Evolutionary conservation across 2,113 vertebrate species (phyloP).

Genomic region (Petrocephalus zakoni): DNA sequence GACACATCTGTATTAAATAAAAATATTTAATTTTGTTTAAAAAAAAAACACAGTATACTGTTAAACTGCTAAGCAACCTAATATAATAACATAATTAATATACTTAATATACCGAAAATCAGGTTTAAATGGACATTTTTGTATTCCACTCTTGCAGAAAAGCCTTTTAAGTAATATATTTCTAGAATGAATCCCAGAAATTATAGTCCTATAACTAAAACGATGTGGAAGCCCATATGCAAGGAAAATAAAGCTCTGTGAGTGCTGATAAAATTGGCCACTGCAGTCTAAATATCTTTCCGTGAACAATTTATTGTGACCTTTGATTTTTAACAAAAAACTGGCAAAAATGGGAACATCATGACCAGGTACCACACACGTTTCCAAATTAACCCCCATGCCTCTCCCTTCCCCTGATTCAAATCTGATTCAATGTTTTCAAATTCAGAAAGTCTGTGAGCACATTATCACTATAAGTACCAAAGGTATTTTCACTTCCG

Average conservation of each 20-base stretch:
- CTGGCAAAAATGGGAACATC: neutral
- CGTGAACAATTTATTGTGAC: neutral
- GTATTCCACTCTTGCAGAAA: neutral
- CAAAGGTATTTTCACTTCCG: neutral
- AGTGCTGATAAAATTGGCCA: neutral
- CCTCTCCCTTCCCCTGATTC: neutral
- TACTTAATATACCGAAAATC: neutral
- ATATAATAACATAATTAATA: neutral
- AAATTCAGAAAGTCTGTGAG: neutral
- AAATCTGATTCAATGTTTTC: neutral
- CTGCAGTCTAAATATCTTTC: neutral
- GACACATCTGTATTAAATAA: neutral
- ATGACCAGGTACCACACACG: neutral
- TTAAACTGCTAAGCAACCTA: neutral
- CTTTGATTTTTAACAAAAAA: neutral
- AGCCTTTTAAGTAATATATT: neutral
- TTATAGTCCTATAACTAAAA: neutral
- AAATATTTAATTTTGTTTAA: neutral
- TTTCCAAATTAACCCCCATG: neutral
- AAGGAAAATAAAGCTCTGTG: neutral
- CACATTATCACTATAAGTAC: neutral
- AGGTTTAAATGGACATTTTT: neutral
- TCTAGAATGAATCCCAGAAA: neutral
- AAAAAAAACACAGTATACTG: neutral
- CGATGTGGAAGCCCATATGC: neutral